Base-by-base conservation (phyloP, 2,113 vertebrate genomes). In the Phalacrocorax aristotelis region DNA sequence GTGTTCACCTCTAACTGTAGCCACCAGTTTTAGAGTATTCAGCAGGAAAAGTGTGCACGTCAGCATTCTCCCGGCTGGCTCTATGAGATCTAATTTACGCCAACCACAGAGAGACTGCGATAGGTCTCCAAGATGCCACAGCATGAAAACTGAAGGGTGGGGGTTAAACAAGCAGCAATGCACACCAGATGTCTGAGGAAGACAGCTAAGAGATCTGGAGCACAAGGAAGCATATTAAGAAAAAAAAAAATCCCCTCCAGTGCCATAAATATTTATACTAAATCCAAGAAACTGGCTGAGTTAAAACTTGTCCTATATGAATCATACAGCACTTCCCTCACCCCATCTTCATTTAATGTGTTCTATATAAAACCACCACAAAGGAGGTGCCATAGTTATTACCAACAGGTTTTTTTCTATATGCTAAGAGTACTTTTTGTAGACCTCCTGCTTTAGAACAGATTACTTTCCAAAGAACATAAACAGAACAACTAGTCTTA, bases 21-120 rank as follows among this genome's bases (percentile, higher is more conserved):
- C 79, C 89, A 86, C 77, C 15, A 94, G 97, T 80, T 97, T 87
- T 87, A 36, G 85, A 96, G 95, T 6, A 76, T 87, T 98, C 96
- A 97, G 96, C 97, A 97, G 94, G 95, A 97, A 98, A 98, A 97
- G 77, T 36, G 93, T 70, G 74, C 96, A 83, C 79, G 93, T 97
- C 97, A 98, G 97, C 97, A 95, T 21, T 95, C 89, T 96, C 92
- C 91, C 93, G 57, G 77, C 77, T 62, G 87, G 76, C 93, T 87
- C 61, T 2, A 64, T 42, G 85, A 64, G 94, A 93, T 90, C 94
- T 88, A 76, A 96, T 79, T 70, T 94, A 84, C 71, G 11, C 79
- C 75, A 62, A 91, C 70, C 97, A 91, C 96, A 91, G 95, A 96
- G 88, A 2, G 71, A 64, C 93, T 66, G 49, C 1, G 15, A 95